A percentile compares a stretch with the other conserved stretches of the same genome.
These are phyloP conservation scores for Nebria salina DNA, from an alignment of 2,888 invertebrate genomes.

Conservation along the genomic window DNA sequence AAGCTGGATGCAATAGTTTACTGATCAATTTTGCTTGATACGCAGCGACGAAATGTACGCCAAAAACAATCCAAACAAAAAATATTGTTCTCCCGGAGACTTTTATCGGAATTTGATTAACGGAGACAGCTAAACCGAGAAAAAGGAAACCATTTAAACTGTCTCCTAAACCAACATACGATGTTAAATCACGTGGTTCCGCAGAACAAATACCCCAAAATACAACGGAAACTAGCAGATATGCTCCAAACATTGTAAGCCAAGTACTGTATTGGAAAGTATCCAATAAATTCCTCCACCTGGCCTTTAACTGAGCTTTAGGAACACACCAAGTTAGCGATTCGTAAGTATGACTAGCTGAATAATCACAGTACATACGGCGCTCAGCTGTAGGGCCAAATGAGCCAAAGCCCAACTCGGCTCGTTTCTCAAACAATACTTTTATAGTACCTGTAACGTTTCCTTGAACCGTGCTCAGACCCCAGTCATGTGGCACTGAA, in stretches of 20 bases:
- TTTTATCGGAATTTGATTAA: slow-evolving; percentile 4
- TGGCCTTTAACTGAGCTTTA: background rate
- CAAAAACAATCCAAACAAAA: slow-evolving; percentile 12
- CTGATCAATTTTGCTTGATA: slow-evolving; percentile 52
- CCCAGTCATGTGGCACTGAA: too few relatives aligned
- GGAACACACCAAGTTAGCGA: slow-evolving; percentile 10
- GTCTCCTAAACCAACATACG: background rate
- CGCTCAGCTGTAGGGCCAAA: slow-evolving; percentile 13
- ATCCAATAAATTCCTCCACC: slow-evolving; percentile 59
- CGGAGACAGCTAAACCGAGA: background rate
- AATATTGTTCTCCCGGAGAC: background rate
- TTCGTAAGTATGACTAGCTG: background rate
- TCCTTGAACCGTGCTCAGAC: too few relatives aligned
- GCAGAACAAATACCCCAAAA: background rate
- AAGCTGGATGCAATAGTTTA: slow-evolving; percentile 2
- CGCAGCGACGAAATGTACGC: slow-evolving; percentile 4
- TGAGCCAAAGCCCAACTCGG: too few relatives aligned
- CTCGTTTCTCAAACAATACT: too few relatives aligned
- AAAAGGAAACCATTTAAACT: background rate
- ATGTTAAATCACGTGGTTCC: slow-evolving; percentile 1
- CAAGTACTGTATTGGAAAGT: slow-evolving; percentile 65
- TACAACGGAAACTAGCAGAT: background rate
- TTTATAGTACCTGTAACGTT: too few relatives aligned
- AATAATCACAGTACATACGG: background rate
- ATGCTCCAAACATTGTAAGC: slow-evolving; percentile 60